A percentile compares a stretch with the other conserved stretches of the same genome.
These are phyloP conservation scores for Drosophila nigritarsus DNA, from an alignment of 2,888 invertebrate species.

Conservation along the genomic window DNA sequence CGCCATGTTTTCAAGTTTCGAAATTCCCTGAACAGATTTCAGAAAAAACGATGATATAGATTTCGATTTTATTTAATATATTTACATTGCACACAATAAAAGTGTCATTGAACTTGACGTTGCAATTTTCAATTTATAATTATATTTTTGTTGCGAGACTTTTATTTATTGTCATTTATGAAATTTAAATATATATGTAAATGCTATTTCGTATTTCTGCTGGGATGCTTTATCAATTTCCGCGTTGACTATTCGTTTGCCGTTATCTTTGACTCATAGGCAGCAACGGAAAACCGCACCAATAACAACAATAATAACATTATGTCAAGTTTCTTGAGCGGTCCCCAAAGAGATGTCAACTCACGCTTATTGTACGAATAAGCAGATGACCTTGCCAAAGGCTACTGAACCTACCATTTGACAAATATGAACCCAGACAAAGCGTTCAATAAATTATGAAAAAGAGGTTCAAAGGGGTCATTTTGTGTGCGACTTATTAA, in stretches of 20 bases:
- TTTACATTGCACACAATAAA: constrained; percentile 27
- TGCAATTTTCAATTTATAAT: constrained; percentile 40
- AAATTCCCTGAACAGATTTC: constrained; percentile 6
- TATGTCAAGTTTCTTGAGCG: constrained; percentile 26
- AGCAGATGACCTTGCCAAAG: constrained; percentile 56
- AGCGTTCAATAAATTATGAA: constrained; percentile 36
- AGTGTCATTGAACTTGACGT: constrained; percentile 53
- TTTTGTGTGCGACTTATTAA: constrained; percentile 13
- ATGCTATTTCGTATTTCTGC: not conserved
- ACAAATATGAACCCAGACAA: constrained; percentile 22
- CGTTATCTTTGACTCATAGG: constrained; percentile 52
- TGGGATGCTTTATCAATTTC: constrained; percentile 51
- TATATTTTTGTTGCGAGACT: constrained; percentile 15
- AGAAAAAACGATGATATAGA: not conserved
- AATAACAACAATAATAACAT: constrained; percentile 6
- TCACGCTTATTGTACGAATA: constrained; percentile 39
- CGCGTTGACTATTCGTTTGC: constrained; percentile 57
- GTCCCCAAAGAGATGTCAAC: constrained; percentile 55
- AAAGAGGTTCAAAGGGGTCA: constrained; percentile 1
- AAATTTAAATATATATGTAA: constrained; percentile 5
- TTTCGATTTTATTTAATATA: constrained; percentile 4
- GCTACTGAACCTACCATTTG: constrained; percentile 55
- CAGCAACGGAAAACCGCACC: constrained; percentile 12
- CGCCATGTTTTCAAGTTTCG: constrained; percentile 5
- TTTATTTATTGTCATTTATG: constrained; percentile 6